Base-by-base conservation (phyloP, 2,113 vertebrate genomes). In the Paraplagusia blochii region DNA sequence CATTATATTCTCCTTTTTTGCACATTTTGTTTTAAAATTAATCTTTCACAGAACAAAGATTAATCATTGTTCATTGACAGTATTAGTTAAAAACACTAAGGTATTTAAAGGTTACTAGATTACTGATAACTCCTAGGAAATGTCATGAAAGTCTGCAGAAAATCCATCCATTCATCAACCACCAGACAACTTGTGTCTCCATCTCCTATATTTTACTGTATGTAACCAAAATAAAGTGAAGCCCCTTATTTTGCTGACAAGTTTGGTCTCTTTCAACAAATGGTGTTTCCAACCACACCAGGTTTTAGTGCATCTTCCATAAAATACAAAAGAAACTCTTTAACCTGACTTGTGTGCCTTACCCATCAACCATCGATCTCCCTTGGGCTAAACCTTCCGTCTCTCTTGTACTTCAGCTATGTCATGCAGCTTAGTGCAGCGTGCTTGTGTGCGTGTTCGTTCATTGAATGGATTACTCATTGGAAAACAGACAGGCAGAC, bases 401-500 rank as follows among this genome's bases (percentile, higher is more conserved):
- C 39, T 50, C 19, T 53, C 70, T 69, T 52, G 54, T 72, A 50
- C 60, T 61, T 75, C 34, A 73, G 51, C 57, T 46, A 44, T 74
- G 73, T 69, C 57, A 66, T 43, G 55, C 53, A 60, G 50, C 48
- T 48, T 69, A 15, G 29, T 12, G 29, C 4, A 8, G 48, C 29
- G 16, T 55, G 47, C 53, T 42, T 55, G 53, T 49, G 40, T 53
- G 50, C 53, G 48, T 77, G 44, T 51, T 84, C 61, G 71, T 56
- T 58, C 67, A 57, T 48, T 75, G 70, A 81, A 87, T 85, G 66
- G 78, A 84, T 87, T 84, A 84, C 79, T 88, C 83, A 87, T 84
- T 85, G 74, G 42, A 81, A 56, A 70, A 59, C 72, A 82, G 72
- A 79, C 78, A 66, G 35, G 65, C 53, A 83, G 76, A 86, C 72